Percentiles rank a stretch among this genome's conserved stretches.
These are phyloP conservation scores for Onthophagus taurus DNA, from an alignment of 1,140 invertebrate species.

Conservation along the genomic window DNA sequence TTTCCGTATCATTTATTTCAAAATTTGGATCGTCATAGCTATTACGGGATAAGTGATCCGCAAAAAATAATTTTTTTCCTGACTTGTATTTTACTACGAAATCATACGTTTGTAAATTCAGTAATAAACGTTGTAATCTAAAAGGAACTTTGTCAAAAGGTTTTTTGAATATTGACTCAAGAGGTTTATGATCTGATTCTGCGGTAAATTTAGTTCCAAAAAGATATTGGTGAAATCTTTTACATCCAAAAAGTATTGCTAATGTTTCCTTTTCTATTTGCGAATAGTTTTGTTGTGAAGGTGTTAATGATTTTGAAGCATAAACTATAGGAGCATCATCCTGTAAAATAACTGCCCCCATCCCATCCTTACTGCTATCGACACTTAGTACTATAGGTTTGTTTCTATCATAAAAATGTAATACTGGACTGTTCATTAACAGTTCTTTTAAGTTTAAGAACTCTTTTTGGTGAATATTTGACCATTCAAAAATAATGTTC, in stretches of 20 bases:
- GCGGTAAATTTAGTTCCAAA: slow-evolving; percentile 26
- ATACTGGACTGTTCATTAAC: not conserved
- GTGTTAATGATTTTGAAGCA: slow-evolving; percentile 21
- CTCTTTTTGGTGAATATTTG: not conserved
- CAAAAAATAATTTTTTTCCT: slow-evolving; percentile 28
- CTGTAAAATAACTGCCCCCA: slow-evolving; percentile 25
- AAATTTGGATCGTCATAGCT: not conserved
- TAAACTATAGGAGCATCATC: slow-evolving; percentile 31
- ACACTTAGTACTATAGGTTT: not conserved
- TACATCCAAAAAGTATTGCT: slow-evolving; percentile 39
- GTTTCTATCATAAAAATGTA: slow-evolving; percentile 1
- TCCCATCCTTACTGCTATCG: slow-evolving; percentile 15
- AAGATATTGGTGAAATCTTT: slow-evolving; percentile 37
- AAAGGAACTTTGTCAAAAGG: slow-evolving; percentile 29
- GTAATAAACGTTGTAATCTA: slow-evolving; percentile 35
- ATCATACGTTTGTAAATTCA: slow-evolving; percentile 33
- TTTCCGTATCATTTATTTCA: too few relatives aligned
- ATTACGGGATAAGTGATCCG: slow-evolving; percentile 29
- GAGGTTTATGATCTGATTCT: slow-evolving; percentile 31
- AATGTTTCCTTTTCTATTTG: slow-evolving; percentile 42
- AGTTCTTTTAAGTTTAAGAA: slow-evolving; percentile 3
- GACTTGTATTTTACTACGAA: slow-evolving; percentile 29
- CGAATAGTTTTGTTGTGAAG: slow-evolving; percentile 24
- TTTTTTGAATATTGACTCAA: slow-evolving; percentile 11
- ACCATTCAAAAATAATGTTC: slow-evolving; percentile 2